Evolutionary conservation across 2,888 invertebrate genomes (phyloP).

Genomic region (Torymus texanus): DNA sequence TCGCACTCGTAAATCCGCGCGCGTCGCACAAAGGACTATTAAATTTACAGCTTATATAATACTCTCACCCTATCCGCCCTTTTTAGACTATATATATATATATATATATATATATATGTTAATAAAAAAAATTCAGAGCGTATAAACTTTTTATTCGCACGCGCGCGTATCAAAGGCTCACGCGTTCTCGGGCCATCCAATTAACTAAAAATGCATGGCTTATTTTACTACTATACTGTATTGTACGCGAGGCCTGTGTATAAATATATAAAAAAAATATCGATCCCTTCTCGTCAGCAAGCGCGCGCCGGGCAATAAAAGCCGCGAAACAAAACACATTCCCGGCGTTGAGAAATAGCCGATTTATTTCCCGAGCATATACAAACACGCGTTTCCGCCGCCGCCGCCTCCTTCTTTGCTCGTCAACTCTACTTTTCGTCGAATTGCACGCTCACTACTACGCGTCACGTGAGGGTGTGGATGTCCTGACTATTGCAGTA

Average conservation of each 20-base stretch:
- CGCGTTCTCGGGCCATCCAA: background rate
- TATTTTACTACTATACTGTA: background rate
- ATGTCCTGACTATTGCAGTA: no score
- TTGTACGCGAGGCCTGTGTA: background rate
- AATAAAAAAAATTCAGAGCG: no score
- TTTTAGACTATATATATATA: no score
- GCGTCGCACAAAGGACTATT: no score
- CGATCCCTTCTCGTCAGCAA: background rate
- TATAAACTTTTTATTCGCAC: background rate
- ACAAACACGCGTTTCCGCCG: constrained; percentile 50
- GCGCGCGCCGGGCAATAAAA: constrained; percentile 10
- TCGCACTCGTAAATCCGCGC: background rate
- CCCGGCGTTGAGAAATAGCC: constrained; percentile 48
- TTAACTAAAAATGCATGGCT: constrained; percentile 13
- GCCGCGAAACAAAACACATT: constrained; percentile 45
- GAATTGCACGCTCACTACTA: constrained; percentile 1
- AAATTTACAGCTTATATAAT: no score
- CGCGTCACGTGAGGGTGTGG: no score
- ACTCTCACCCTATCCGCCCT: no score
- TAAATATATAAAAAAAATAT: constrained; percentile 18
- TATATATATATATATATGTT: no score
- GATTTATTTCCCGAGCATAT: constrained; percentile 53
- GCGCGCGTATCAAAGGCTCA: background rate
- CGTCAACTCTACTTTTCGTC: constrained; percentile 43
- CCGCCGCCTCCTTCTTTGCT: background rate